A percentile compares a stretch with the other conserved stretches of the same genome.
Evolutionary conservation across 2,797 vertebrate genomes (phyloP).

Genomic region (Morelia viridis): DNA sequence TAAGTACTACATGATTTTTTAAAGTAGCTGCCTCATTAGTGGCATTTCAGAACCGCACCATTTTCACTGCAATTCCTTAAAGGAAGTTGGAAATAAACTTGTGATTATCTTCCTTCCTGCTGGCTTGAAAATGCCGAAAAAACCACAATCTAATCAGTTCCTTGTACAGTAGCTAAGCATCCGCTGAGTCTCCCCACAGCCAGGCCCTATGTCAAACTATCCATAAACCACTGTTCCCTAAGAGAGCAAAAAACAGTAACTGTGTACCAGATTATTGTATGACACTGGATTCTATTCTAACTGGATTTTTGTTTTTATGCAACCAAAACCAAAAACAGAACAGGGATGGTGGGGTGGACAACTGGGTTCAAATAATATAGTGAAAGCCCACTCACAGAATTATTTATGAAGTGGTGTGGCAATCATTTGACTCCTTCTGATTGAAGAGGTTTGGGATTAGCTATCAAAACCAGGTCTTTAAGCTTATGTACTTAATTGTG

Average conservation of each 20-base stretch:
- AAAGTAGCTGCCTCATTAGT: background rate
- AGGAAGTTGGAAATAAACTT: background rate
- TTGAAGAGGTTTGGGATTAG: too few species aligned
- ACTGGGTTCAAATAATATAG: too few species aligned
- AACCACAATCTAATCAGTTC: background rate
- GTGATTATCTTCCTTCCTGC: background rate
- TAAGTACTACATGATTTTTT: background rate
- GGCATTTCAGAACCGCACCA: background rate
- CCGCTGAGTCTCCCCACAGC: background rate
- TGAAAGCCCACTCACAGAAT: too few species aligned
- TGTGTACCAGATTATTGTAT: background rate
- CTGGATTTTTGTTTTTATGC: too few species aligned
- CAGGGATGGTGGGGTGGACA: too few species aligned
- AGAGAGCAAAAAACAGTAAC: background rate
- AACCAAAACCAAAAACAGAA: too few species aligned
- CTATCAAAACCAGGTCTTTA: too few species aligned
- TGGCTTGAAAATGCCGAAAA: background rate
- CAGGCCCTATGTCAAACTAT: background rate
- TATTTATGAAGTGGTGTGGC: too few species aligned
- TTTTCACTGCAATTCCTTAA: background rate
- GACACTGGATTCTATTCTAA: too few species aligned
- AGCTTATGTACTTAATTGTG: too few species aligned
- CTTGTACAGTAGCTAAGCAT: background rate
- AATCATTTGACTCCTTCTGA: too few species aligned
- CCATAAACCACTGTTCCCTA: background rate